Evolutionary conservation across 1,140 invertebrate species (phyloP), one percentile per base, ranked within the genome.

Genomic region (Anastrepha obliqua): DNA sequence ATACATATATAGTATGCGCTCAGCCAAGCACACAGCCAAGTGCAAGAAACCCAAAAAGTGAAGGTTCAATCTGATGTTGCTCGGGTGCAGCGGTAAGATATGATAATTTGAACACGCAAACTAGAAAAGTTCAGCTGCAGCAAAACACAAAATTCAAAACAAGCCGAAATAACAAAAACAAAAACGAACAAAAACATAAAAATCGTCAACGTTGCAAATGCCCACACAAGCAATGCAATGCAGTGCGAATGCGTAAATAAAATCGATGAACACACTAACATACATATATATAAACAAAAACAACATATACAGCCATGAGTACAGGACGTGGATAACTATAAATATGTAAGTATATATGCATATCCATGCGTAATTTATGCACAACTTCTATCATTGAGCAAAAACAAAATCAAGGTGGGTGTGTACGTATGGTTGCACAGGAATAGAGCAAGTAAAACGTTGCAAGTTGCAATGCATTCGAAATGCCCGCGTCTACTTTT

Each of bases 111-210:
- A 44, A 47, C 67, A 74, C 67, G 67, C 67, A 74, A 74, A 42
- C 67, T 74, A 74, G 42, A 74, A 74, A 74, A 74, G 67, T 74
- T 74, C 8, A 55, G 51, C 11, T 62, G 67, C 67, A 74, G 67
- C 42, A 47, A 44, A 44, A n/a, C 42, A 74, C 67, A 39, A 47
- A 42, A 8, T 4, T 62, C 9, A n/a, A 62, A 17, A 62, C 11
- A 62, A 13, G 60, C 5, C 17, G 15, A n/a, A 62, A 74, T 55
- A 74, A 42, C 6, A 70, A 47, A 5, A 74, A 74, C 39, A 47
- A 47, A 42, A 74, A 74, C 8, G 11, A 47, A 17, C n/a, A n/a
- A n/a, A n/a, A n/a, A n/a, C 39, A 74, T n/a, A 74, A 74, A 70
- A 47, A 74, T 47, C 39, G 3, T 74, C 13, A 74, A 74, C 67